These are phyloP conservation scores for Spisula subtruncata DNA, from an alignment of 2,888 invertebrate species.

Conservation along the genomic window DNA sequence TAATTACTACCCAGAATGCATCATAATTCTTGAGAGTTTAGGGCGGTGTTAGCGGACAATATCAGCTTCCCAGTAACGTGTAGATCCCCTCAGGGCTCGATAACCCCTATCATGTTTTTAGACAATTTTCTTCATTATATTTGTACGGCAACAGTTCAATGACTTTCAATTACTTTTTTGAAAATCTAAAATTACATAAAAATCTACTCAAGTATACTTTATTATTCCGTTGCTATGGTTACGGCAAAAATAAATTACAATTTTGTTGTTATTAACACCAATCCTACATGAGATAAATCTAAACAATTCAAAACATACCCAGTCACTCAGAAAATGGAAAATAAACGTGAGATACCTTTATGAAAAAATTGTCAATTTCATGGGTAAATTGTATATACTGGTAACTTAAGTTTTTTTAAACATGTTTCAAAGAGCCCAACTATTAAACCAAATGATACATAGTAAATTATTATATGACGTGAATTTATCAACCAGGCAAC, in stretches of 20 bases:
- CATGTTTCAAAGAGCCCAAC: not conserved
- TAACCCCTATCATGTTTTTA: too few species aligned
- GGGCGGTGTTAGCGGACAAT: too few species aligned
- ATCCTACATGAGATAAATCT: not conserved
- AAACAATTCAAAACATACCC: not conserved
- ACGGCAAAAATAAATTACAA: not conserved
- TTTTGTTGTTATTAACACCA: not conserved
- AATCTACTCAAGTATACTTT: not conserved
- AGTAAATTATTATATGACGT: too few species aligned
- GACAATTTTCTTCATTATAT: not conserved
- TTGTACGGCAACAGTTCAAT: not conserved
- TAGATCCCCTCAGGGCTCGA: too few species aligned
- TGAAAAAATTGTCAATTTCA: not conserved
- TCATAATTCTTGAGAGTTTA: too few species aligned
- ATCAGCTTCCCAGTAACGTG: too few species aligned
- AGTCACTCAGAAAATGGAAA: slow-evolving; percentile 1
- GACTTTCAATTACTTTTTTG: not conserved
- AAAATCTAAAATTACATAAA: slow-evolving; percentile 22
- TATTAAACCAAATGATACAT: not conserved
- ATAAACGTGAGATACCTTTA: not conserved
- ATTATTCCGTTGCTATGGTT: not conserved
- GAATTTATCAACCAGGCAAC: too few species aligned
- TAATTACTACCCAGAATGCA: too few species aligned
- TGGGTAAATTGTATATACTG: not conserved
- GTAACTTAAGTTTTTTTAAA: too few species aligned